phyloP scores from a whole-genome alignment of 2,888 invertebrate genomes.

The Trachelus tabidus region DNA sequence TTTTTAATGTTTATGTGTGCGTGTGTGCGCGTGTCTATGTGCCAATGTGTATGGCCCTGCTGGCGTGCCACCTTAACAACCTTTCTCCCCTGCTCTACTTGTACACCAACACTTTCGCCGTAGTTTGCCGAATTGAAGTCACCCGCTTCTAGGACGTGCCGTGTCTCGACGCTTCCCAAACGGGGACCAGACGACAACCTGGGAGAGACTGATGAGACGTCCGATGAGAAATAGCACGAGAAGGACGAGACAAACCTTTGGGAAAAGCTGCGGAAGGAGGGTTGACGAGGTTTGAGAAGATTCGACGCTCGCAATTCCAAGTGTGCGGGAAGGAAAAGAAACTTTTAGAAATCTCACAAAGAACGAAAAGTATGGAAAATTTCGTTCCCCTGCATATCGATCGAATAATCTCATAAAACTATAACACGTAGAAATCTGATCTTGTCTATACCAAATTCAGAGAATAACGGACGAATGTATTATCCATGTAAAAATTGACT shows the following conservation, averaged over 20 bases:
- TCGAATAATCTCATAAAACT: not conserved
- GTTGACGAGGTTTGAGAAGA: no score
- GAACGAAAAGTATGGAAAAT: conserved; percentile 29
- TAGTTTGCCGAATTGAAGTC: conserved; percentile 29
- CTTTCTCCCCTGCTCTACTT: conserved; percentile 27
- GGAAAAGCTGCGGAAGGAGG: conserved; percentile 10
- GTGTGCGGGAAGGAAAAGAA: conserved; percentile 31
- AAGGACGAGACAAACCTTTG: not conserved
- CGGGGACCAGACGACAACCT: conserved; percentile 9
- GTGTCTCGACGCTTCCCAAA: conserved; percentile 10
- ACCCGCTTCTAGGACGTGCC: no score
- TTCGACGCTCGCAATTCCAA: conserved; percentile 14
- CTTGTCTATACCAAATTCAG: not conserved
- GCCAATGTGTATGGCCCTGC: no score
- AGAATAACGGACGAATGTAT: no score
- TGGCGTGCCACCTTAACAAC: conserved; percentile 15
- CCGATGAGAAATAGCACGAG: no score
- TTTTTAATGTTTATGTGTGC: no score
- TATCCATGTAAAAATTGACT: no score
- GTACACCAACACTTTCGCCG: conserved; percentile 26
- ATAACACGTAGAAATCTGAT: not conserved
- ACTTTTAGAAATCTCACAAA: conserved; percentile 36
- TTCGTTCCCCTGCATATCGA: conserved; percentile 16
- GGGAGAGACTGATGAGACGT: conserved; percentile 7
- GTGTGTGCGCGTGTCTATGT: no score